Percentiles rank a stretch among this genome's conserved stretches.
These are phyloP conservation scores for Eurypyga helias DNA, from an alignment of 2,113 vertebrate genomes.

Conservation along the genomic window DNA sequence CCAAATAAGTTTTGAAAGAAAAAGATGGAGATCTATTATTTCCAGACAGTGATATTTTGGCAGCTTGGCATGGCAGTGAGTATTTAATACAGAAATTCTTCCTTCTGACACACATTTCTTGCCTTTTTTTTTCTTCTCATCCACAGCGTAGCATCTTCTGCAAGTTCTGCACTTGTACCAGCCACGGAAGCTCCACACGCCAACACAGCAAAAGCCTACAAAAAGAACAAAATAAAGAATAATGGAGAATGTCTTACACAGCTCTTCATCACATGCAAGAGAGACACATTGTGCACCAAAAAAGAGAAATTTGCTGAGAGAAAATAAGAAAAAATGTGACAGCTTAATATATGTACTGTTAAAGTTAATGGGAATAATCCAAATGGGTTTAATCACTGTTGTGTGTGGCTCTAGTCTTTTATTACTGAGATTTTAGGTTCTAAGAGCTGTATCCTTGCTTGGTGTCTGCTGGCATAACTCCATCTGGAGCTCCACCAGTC, in stretches of 20 bases:
- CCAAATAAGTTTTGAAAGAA: neutral
- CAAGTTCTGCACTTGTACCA: neutral
- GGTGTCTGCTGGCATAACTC: neutral
- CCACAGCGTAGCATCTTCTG: neutral
- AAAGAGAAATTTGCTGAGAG: neutral
- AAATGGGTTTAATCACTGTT: neutral
- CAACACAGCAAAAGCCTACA: neutral
- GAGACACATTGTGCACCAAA: neutral
- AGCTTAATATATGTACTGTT: neutral
- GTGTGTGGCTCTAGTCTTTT: neutral
- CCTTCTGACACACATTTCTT: neutral
- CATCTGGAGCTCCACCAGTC: neutral
- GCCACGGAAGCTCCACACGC: neutral
- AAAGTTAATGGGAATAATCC: neutral
- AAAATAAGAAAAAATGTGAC: neutral
- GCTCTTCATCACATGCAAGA: neutral
- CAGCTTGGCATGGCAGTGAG: neutral
- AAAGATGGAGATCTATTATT: neutral
- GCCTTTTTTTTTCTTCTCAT: neutral
- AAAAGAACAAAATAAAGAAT: neutral
- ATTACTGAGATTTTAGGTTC: neutral
- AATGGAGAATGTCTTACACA: neutral
- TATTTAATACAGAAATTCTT: neutral
- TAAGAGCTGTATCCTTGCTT: neutral
- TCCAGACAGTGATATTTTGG: neutral